Percentiles rank a stretch among this genome's conserved stretches.
These are phyloP conservation scores for Philopotamus ludificatus DNA, from an alignment of 1,140 invertebrate species.

Conservation along the genomic window DNA sequence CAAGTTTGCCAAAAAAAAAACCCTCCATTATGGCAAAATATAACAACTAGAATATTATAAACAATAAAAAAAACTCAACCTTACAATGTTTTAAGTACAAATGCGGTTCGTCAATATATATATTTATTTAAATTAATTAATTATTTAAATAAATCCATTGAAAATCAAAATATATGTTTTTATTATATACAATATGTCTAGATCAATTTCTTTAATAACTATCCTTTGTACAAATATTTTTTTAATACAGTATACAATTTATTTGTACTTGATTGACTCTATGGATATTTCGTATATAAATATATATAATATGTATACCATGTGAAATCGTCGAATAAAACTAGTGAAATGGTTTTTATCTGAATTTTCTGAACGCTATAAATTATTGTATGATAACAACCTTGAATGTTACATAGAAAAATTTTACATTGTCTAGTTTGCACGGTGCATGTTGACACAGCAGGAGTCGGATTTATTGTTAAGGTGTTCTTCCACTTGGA, in stretches of 20 bases:
- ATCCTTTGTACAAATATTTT: constrained; percentile 31
- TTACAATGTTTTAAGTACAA: constrained; percentile 23
- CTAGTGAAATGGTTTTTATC: too few relatives aligned
- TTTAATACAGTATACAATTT: constrained; percentile 31
- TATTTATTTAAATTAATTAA: constrained; percentile 18
- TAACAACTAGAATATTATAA: background rate
- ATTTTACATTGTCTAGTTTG: constrained; percentile 20
- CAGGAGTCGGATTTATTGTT: constrained; percentile 37
- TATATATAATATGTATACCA: constrained; percentile 9
- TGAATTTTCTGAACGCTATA: too few relatives aligned
- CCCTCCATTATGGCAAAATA: constrained; percentile 22
- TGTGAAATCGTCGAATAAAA: too few relatives aligned
- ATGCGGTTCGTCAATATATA: constrained; percentile 15
- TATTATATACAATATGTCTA: constrained; percentile 22
- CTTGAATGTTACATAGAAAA: background rate
- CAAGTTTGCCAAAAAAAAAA: constrained; percentile 17
- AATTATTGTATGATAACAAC: background rate
- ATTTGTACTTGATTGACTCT: constrained; percentile 32
- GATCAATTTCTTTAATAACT: constrained; percentile 15
- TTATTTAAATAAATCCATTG: constrained; percentile 11
- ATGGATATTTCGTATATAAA: constrained; percentile 30
- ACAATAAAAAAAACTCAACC: constrained; percentile 15
- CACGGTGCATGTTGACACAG: constrained; percentile 32
- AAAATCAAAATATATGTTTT: constrained; percentile 12
- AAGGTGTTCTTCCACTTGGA: constrained; percentile 34